Evolutionary conservation across 2,797 vertebrate genomes (phyloP).

Genomic region (Darevskia nairensis): DNA sequence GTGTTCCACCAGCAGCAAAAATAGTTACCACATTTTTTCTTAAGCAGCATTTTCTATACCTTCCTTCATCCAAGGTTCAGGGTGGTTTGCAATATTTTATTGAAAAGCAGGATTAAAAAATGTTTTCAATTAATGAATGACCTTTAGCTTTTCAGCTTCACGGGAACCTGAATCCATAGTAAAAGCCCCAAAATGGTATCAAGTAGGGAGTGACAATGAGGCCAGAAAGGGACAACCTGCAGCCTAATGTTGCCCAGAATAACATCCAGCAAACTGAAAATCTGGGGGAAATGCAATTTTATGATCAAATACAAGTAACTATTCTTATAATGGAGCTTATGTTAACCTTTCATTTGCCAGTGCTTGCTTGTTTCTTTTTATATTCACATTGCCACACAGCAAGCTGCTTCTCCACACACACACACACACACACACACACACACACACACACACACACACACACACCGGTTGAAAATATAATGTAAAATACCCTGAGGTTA

Average conservation of each 20-base stretch:
- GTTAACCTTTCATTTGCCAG: not conserved
- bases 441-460: not conserved
- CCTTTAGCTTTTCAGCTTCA: not conserved
- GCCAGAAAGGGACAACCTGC: not conserved
- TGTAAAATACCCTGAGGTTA: conserved; percentile 18
- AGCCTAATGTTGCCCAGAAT: not conserved
- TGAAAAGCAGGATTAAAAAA: not conserved
- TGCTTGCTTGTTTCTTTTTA: not conserved
- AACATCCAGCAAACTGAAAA: not conserved
- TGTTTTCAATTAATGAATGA: not conserved
- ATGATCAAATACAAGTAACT: not conserved
- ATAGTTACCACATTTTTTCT: no score
- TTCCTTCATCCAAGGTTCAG: no score
- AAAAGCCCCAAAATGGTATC: not conserved
- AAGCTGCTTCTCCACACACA: not conserved
- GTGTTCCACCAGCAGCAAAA: no score
- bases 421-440: not conserved
- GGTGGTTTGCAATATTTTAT: not conserved
- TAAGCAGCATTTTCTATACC: no score
- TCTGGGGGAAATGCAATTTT: not conserved
- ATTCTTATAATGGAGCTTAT: not conserved
- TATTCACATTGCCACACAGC: not conserved
- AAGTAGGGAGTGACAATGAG: not conserved
- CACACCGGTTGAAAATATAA: not conserved
- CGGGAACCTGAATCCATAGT: not conserved